Base-by-base conservation (phyloP, 2,888 invertebrate genomes). In the Cylindroiulus punctatus region DNA sequence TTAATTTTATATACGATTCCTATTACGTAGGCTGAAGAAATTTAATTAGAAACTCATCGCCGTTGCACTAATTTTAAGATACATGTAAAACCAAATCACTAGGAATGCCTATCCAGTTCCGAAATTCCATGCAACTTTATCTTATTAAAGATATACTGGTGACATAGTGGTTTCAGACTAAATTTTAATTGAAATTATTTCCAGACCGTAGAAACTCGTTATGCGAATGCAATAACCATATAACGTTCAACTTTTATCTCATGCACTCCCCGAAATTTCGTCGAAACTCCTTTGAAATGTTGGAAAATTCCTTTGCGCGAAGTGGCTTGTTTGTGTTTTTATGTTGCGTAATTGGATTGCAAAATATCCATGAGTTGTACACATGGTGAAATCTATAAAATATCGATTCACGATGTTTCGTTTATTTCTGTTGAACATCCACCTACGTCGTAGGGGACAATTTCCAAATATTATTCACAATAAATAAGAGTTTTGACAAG, bases 181-280 rank as follows among this genome's bases (percentile, higher is more conserved):
- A 65, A 4, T 26, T 10, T 65, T 65, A 10, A 65, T 26, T n/a
- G 26, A 26, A 65, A 65, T 65, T 10, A 65, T 65, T 65, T 26
- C 26, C 12, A 10, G 26, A 4, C 52, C 19, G n/a, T 65, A n/a
- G 17, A 57, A 65, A 65, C 7, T 3, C 76, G 3, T 26, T 30
- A 76, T 30, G 26, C 76, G 30, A 76, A 30, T 76, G 30, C 19
- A 76, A 30, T 76, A 76, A 76, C 76, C n/a, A n/a, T n/a, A n/a
- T n/a, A n/a, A n/a, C n/a, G n/a, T n/a, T n/a, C n/a, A n/a, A n/a
- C n/a, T n/a, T n/a, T n/a, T n/a, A n/a, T n/a, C n/a, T n/a, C n/a
- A n/a, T n/a, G n/a, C n/a, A n/a, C n/a, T n/a, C n/a, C n/a, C n/a
- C n/a, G n/a, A n/a, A n/a, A n/a, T n/a, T n/a, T n/a, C n/a, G n/a